These are phyloP conservation scores for Clivina fossor DNA, from an alignment of 2,888 invertebrate species.

Conservation along the genomic window DNA sequence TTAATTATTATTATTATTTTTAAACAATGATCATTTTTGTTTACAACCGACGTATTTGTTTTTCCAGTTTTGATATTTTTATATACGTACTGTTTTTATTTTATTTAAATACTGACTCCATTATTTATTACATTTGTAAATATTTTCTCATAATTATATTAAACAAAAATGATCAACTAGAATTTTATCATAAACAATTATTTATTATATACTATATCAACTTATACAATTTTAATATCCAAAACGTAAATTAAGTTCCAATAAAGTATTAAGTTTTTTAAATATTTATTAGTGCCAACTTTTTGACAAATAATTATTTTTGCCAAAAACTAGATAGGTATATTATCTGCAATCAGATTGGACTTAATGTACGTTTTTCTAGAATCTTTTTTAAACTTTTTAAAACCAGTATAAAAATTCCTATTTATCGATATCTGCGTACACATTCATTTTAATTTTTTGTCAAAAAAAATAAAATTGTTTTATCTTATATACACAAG, in stretches of 20 bases:
- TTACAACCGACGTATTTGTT: background rate
- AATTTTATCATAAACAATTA: background rate
- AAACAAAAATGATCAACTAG: conserved; percentile 19
- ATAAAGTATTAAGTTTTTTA: conserved; percentile 1
- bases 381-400: too few relatives aligned
- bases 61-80: background rate
- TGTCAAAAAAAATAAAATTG: too few relatives aligned
- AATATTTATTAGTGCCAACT: conserved; percentile 30
- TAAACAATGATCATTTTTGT: conserved; percentile 19
- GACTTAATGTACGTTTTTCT: conserved; percentile 18
- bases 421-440: too few relatives aligned
- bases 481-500: conserved; percentile 31
- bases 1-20: background rate
- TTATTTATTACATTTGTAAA: background rate
- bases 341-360: background rate
- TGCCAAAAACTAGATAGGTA: conserved; percentile 14
- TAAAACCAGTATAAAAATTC: too few relatives aligned
- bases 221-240: background rate
- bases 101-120: background rate
- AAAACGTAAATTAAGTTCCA: conserved; percentile 16
- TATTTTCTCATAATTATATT: background rate
- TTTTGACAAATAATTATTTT: too few relatives aligned
- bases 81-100: background rate
- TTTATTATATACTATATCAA: background rate
- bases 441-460: too few relatives aligned